phyloP scores from a whole-genome alignment of 2,797 vertebrate genomes.

The Spheniscus humboldti region DNA sequence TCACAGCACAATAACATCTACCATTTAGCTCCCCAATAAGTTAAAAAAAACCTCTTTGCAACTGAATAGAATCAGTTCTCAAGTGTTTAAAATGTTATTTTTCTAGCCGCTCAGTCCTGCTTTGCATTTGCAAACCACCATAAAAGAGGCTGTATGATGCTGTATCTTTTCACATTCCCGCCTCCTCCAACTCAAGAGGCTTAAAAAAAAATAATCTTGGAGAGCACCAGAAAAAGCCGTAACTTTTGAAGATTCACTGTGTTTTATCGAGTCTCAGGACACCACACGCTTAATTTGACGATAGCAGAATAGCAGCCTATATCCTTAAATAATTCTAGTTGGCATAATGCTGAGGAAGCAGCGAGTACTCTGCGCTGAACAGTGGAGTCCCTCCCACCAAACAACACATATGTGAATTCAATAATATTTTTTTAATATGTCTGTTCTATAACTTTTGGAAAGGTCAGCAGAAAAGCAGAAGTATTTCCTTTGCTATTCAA shows the following conservation, averaged over 20 bases:
- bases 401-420: accelerated
- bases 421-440: neutral
- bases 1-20: neutral
- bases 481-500: neutral
- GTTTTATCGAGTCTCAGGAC: neutral
- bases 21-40: neutral
- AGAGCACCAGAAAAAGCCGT: neutral
- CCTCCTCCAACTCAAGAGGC: neutral
- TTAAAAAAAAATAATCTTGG: neutral
- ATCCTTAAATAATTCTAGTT: neutral
- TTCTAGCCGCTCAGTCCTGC: neutral
- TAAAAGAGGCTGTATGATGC: neutral
- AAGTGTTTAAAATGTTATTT: neutral
- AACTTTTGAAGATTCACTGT: neutral
- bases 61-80: neutral
- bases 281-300: accelerated
- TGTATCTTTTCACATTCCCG: neutral
- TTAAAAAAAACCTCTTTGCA: neutral
- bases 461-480: neutral
- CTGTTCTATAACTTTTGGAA: neutral
- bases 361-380: neutral
- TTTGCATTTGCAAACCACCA: neutral
- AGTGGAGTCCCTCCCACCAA: neutral
- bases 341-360: neutral
- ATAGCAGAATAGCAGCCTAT: neutral